Evolutionary conservation across 2,113 vertebrate species (phyloP), one percentile per base, ranked within the genome.

Genomic region (Triplophysa rosa): DNA sequence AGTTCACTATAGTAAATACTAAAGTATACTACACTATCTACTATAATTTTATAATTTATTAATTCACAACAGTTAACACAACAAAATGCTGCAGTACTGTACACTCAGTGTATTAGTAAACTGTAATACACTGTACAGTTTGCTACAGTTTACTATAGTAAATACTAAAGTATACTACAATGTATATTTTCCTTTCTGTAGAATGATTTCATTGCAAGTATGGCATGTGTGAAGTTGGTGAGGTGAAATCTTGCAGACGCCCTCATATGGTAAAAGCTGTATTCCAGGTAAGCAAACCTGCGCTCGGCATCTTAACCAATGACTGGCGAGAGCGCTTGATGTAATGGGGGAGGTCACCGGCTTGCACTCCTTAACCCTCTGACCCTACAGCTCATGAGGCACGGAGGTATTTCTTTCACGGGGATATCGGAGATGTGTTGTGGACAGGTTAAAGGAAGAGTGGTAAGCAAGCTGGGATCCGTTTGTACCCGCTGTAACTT

Each of bases 401-500:
- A n/a, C 52, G 14, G 26, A 81, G 86, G 89, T 86, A 84, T 91
- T 87, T 88, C 75, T 88, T 88, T 84, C 81, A 77, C 4, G 47
- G 61, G 61, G 82, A 70, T 82, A 79, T 58, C 59, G 8, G 67
- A 45, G 86, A 84, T 83, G 81, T 78, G 79, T 87, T 82, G 78
- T 77, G 87, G 88, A 84, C 85, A 83, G 82, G 81, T 89, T 89
- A 73, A 87, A 88, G 86, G 87, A 89, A 86, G 89, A 88, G 84
- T 84, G 86, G 87, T 86, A 91, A 89, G 82, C 17, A 84, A 88
- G 86, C 86, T 79, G 83, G 74, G 72, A 80, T 88, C 67, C 87
- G 84, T 90, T 91, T 92, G 89, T 91, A 91, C 90, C 84, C 84
- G 74, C 84, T 92, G 83, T 88, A 91, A 91, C 88, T 91, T 92